Conservation (phyloP, 2,888 invertebrate species). For the Buathra laborator region DNA sequence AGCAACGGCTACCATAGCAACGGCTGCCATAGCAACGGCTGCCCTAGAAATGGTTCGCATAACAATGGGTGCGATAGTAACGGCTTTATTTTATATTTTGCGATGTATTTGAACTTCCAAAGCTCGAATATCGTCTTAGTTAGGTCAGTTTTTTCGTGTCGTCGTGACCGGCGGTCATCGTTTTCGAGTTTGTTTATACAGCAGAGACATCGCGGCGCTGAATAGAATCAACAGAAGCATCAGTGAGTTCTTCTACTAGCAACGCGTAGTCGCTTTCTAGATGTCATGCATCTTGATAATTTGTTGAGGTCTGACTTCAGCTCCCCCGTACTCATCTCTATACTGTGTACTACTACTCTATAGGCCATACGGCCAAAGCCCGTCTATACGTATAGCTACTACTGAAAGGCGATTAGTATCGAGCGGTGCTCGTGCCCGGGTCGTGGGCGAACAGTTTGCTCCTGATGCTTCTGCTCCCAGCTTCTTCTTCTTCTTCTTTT, state of each 20-base stretch:
- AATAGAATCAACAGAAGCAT: slow-evolving; percentile 45
- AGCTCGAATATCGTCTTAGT: not conserved
- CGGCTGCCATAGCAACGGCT: too few species aligned
- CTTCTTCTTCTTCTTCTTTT: slow-evolving; percentile 29
- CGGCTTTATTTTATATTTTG: not conserved
- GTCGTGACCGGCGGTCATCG: slow-evolving; percentile 59
- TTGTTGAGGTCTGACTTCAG: slow-evolving; percentile 57
- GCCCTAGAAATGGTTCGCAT: too few species aligned
- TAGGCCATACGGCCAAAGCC: not conserved
- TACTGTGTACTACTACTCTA: not conserved
- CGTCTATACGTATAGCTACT: slow-evolving; percentile 19
- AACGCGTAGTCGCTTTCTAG: slow-evolving; percentile 31
- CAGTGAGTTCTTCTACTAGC: not conserved
- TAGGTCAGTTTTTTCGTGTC: slow-evolving; percentile 2
- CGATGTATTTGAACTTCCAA: slow-evolving; percentile 29
- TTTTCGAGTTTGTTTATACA: slow-evolving; percentile 41
- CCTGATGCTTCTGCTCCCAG: slow-evolving; percentile 38
- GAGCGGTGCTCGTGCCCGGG: slow-evolving; percentile 40
- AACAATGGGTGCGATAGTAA: too few species aligned
- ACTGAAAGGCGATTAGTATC: slow-evolving; percentile 63
- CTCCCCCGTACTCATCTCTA: slow-evolving; percentile 41
- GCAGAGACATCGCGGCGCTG: slow-evolving; percentile 15
- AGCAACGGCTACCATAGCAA: too few species aligned
- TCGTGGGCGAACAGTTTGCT: slow-evolving; percentile 66
- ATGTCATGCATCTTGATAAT: slow-evolving; percentile 69